phyloP scores from a whole-genome alignment of 2,113 vertebrate genomes.

The Solea solea region DNA sequence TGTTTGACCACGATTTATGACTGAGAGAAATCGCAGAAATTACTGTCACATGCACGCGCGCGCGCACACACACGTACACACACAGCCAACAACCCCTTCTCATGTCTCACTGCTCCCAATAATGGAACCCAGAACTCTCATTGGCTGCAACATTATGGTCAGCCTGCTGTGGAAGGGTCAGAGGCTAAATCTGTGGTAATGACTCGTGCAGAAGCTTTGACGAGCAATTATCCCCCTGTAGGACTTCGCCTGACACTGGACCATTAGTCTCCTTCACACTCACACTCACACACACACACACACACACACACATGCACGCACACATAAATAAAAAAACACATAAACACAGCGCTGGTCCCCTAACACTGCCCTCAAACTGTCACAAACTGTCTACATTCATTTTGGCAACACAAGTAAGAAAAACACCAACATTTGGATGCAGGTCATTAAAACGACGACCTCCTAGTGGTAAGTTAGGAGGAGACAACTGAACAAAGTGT shows the following conservation, averaged over 20 bases:
- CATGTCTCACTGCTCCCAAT: conserved; percentile 15
- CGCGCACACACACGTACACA: conserved; percentile 28
- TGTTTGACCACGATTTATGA: no score
- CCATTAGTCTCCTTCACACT: conserved; percentile 32
- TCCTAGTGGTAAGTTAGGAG: background rate
- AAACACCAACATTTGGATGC: background rate
- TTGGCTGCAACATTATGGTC: conserved; percentile 13
- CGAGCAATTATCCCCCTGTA: conserved; percentile 65
- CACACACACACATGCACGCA: background rate
- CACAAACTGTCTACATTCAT: conserved; percentile 8
- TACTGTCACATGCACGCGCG: background rate
- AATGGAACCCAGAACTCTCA: conserved; percentile 30
- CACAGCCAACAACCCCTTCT: conserved; percentile 19
- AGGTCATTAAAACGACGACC: conserved; percentile 9
- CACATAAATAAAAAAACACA: background rate
- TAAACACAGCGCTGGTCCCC: background rate
- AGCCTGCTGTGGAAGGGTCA: conserved; percentile 39
- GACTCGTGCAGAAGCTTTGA: conserved; percentile 68
- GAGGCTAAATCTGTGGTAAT: conserved; percentile 70
- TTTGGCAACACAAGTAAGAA: conserved; percentile 18
- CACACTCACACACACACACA: background rate
- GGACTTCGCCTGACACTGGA: conserved; percentile 34
- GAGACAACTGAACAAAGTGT: background rate
- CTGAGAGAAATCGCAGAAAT: no score
- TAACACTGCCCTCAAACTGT: conserved; percentile 19